phyloP scores from a whole-genome alignment of 2,113 vertebrate genomes.

The Gymnorhina tibicen region DNA sequence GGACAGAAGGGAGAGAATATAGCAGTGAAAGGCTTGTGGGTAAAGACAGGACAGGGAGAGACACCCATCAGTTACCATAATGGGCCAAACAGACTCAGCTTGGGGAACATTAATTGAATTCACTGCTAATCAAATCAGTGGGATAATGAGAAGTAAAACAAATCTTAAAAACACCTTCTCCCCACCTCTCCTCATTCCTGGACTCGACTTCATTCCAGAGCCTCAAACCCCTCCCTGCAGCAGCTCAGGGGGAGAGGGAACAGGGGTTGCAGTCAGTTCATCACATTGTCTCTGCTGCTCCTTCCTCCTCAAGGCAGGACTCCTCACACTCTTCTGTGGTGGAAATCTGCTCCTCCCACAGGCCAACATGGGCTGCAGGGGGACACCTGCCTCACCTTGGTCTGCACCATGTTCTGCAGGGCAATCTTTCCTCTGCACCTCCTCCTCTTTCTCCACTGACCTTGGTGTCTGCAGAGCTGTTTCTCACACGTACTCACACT shows the following conservation, averaged over 20 bases:
- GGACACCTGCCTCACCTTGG: not conserved
- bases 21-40: not conserved
- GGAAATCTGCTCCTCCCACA: not conserved
- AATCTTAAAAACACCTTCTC: not conserved
- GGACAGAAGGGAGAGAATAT: not conserved
- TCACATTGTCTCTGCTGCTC: not conserved
- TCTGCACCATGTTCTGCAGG: not conserved
- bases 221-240: not conserved
- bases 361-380: rapidly evolving
- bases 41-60: not conserved
- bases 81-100: not conserved
- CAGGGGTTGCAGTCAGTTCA: not conserved
- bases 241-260: not conserved
- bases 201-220: not conserved
- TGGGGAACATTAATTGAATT: not conserved
- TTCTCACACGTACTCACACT: not conserved
- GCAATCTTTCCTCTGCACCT: not conserved
- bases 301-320: not conserved
- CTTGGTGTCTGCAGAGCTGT: not conserved
- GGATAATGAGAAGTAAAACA: not conserved
- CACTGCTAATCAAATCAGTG: not conserved
- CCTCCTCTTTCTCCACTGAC: not conserved
- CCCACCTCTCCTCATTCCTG: not conserved
- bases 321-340: not conserved
- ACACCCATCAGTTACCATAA: not conserved